A percentile compares a stretch with the other conserved stretches of the same genome.
Evolutionary conservation across 2,888 invertebrate species (phyloP).

Genomic region (Hofmannophila pseudospretella): DNA sequence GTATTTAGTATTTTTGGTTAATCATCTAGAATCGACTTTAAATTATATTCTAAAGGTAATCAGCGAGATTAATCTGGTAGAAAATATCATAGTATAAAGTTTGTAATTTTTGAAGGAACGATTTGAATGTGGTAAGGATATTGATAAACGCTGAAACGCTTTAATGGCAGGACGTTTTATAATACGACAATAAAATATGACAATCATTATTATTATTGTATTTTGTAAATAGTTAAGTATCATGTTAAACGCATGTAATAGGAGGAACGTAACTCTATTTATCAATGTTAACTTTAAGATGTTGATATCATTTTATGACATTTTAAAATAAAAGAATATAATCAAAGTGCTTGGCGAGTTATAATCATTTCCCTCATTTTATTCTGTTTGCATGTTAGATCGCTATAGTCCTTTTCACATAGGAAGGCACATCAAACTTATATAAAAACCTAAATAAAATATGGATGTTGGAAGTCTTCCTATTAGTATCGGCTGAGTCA

Average conservation of each 20-base stretch:
- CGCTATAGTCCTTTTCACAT: too few relatives aligned
- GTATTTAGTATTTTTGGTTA: too few relatives aligned
- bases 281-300: constrained; percentile 75
- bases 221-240: constrained; percentile 52
- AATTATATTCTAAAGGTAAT: too few relatives aligned
- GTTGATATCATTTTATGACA: constrained; percentile 77
- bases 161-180: neutral
- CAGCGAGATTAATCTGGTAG: too few relatives aligned
- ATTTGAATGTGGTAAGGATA: neutral
- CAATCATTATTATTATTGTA: constrained; percentile 41
- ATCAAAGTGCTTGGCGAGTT: constrained; percentile 28
- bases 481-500: too few relatives aligned
- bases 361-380: constrained; percentile 1
- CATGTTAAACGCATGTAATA: constrained; percentile 51
- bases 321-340: constrained; percentile 70
- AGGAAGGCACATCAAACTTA: too few relatives aligned
- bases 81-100: too few relatives aligned
- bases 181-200: constrained; percentile 59
- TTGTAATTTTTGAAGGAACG: too few relatives aligned
- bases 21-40: too few relatives aligned
- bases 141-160: neutral
- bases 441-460: too few relatives aligned
- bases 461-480: too few relatives aligned
- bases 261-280: constrained; percentile 53
- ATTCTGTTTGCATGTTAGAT: neutral